Conservation (phyloP, 30 jellyfish, hydroid and myxozoan species). For the Aurelia aurita complex sp. Pacific region DNA sequence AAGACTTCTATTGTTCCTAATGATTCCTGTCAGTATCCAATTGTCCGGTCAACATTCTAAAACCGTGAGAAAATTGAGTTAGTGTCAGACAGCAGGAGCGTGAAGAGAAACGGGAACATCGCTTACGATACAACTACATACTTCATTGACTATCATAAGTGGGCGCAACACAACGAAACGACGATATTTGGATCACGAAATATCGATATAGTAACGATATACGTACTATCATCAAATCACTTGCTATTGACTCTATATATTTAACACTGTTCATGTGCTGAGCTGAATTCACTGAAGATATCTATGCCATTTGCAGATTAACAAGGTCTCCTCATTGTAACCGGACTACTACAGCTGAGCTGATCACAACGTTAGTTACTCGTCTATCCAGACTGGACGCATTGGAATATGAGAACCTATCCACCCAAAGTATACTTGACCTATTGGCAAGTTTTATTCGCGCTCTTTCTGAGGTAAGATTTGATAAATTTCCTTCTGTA, state of each 20-base stretch:
- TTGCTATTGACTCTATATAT: too few species aligned
- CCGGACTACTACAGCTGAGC: too few species aligned
- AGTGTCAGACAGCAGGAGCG: conserved; percentile 64
- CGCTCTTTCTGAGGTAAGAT: conserved; percentile 48
- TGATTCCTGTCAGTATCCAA: conserved; percentile 60
- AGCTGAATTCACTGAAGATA: background rate
- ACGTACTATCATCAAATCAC: background rate
- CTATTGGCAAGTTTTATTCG: conserved; percentile 52
- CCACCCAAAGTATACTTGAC: conserved; percentile 19
- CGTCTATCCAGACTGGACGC: too few species aligned
- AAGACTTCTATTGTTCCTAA: conserved; percentile 39
- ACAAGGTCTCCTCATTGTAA: too few species aligned
- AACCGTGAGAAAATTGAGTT: conserved; percentile 76
- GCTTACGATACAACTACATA: background rate
- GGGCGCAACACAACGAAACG: conserved; percentile 10
- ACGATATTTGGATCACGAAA: background rate
- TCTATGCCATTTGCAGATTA: conserved; percentile 3
- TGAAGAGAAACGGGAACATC: conserved; percentile 39
- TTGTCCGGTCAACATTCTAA: conserved; percentile 42
- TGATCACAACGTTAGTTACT: too few species aligned
- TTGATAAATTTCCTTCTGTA: background rate
- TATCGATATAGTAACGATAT: background rate
- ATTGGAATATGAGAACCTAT: conserved; percentile 34
- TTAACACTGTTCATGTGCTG: background rate
- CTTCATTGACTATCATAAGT: conserved; percentile 17